Evolutionary conservation across 1,140 invertebrate genomes (phyloP).

Genomic region (Aphelinus certus): DNA sequence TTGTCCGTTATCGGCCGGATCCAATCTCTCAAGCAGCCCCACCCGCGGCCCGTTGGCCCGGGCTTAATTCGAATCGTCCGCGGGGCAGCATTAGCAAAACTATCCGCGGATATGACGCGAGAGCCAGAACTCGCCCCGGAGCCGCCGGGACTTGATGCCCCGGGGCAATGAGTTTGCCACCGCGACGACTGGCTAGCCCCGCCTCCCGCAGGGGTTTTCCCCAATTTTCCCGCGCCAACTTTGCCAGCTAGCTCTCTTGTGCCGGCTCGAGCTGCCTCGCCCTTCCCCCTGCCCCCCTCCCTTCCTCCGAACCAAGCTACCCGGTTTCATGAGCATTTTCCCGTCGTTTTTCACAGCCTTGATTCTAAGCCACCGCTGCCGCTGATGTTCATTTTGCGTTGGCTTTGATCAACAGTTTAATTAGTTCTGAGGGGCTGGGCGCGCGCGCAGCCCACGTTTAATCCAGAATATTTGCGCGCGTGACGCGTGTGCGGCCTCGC

Average conservation of each 20-base stretch:
- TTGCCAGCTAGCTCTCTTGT: too few relatives aligned
- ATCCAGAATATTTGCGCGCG: not conserved
- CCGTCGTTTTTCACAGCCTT: not conserved
- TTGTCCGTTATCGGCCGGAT: conserved; percentile 23
- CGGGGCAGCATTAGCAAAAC: conserved; percentile 51
- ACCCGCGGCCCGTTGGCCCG: not conserved
- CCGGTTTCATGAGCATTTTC: not conserved
- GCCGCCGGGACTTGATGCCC: not conserved
- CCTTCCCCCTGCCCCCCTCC: too few relatives aligned
- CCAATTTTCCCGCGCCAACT: too few relatives aligned
- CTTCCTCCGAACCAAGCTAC: too few relatives aligned
- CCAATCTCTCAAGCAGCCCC: conserved; percentile 23
- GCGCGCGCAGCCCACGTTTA: not conserved
- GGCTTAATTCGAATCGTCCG: conserved; percentile 54
- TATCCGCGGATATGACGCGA: conserved; percentile 40
- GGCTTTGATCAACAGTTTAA: conserved; percentile 6
- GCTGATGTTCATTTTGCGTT: not conserved
- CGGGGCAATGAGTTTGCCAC: not conserved
- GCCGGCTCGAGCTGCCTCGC: too few relatives aligned
- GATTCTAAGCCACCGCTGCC: too few relatives aligned
- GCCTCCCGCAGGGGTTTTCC: too few relatives aligned
- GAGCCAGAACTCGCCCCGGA: conserved; percentile 12
- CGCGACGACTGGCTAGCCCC: too few relatives aligned
- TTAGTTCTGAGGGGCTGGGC: not conserved
- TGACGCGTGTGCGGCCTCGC: too few relatives aligned